Base-by-base conservation (phyloP, 2,888 invertebrate genomes). In the Agrotis puta region DNA sequence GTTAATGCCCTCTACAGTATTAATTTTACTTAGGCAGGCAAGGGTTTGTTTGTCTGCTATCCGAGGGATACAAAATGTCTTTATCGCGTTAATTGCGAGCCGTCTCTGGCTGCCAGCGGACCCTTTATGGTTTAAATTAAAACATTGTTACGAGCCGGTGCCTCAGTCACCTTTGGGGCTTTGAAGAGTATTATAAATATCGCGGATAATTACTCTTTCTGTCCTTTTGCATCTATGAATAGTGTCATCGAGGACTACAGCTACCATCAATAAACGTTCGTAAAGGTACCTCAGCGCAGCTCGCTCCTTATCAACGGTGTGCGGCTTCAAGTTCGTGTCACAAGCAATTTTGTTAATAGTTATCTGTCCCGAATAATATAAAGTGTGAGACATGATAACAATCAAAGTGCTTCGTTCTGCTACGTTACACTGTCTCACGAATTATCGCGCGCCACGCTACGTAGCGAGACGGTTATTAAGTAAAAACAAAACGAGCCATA, bases 11-110 rank as follows among this genome's bases (percentile, higher is more conserved):
- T 84, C 59, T 76, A 65, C 75, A 86, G 89, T 89, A 92, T 90
- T 89, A 90, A 91, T 92, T 91, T 90, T 87, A 87, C 90, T 89
- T 86, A 86, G 86, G 85, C 79, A 84, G 81, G 84, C 81, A 84
- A 86, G 85, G 89, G 89, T 89, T 90, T 92, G 89, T 90, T 91
- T 92, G 91, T 87, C 77, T 84, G 86, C 84, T 85, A 85, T 87
- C 84, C 85, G 73, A 87, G 86, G 88, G 88, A 87, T 86, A 87
- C 84, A 80, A 87, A 92, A 92, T 90, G 91, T 90, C 91, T 93
- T 91, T 89, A 93, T 92, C 87, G 85, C 81, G 88, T 90, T 92
- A 92, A 93, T 91, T 92, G 88, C 87, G 79, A 85, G 81, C 81
- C 86, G 85, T 84, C 85, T 88, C 85, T 74, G 84, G 84, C 85